Evolutionary conservation across 1,140 invertebrate genomes (phyloP).

Genomic region (Ctenoplectra terminalis): DNA sequence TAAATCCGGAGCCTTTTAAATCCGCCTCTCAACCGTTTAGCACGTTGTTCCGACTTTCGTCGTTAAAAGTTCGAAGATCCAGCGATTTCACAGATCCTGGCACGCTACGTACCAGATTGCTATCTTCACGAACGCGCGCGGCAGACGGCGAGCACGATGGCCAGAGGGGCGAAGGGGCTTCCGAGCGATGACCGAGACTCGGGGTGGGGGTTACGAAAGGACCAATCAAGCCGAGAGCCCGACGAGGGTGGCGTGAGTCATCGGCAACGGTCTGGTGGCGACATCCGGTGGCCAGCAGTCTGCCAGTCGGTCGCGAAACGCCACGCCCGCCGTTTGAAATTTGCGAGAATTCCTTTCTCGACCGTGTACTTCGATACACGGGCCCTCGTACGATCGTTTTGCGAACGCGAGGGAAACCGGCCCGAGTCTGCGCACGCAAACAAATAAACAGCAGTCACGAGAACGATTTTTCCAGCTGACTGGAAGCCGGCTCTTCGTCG

Average conservation of each 20-base stretch:
- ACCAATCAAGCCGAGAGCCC: slow-evolving; percentile 55
- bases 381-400: slow-evolving; percentile 37
- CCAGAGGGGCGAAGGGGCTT: slow-evolving; percentile 6
- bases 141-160: slow-evolving; percentile 14
- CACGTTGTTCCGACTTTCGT: not conserved
- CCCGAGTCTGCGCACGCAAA: slow-evolving; percentile 43
- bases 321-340: slow-evolving; percentile 78
- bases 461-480: slow-evolving; percentile 43
- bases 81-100: slow-evolving; percentile 29
- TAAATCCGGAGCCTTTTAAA: not conserved
- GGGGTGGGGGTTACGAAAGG: slow-evolving; percentile 51
- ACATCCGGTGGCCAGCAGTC: slow-evolving; percentile 64
- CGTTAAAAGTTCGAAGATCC: not conserved
- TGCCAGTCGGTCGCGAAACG: slow-evolving; percentile 81
- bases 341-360: slow-evolving; percentile 41
- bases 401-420: slow-evolving; percentile 48
- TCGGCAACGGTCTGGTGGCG: slow-evolving; percentile 73
- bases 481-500: slow-evolving; percentile 34
- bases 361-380: slow-evolving; percentile 29
- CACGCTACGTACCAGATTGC: slow-evolving; percentile 34
- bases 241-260: slow-evolving; percentile 76
- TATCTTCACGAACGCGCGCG: slow-evolving; percentile 20
- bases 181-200: slow-evolving; percentile 42
- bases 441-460: not conserved
- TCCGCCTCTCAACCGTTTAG: not conserved